These are phyloP conservation scores for Danio choprae DNA, from an alignment of 2,797 vertebrate species.

Conservation along the genomic window DNA sequence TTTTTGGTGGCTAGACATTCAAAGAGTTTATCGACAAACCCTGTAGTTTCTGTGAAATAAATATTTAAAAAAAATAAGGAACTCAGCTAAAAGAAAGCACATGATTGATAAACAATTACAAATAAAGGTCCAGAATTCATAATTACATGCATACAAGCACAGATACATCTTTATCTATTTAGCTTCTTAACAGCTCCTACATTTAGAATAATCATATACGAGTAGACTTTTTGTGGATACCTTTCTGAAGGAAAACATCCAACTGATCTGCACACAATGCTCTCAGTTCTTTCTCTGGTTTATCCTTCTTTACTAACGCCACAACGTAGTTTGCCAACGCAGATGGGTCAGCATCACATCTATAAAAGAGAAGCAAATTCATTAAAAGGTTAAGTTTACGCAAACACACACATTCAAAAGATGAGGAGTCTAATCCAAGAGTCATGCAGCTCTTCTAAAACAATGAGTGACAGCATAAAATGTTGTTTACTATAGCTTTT, in stretches of 20 bases:
- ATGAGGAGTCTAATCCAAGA: background rate
- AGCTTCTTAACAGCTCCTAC: background rate
- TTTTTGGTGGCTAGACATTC: constrained; percentile 95
- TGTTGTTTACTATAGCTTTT: background rate
- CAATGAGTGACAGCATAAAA: background rate
- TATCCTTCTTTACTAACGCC: constrained; percentile 98
- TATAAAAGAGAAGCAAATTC: constrained; percentile 51
- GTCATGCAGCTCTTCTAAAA: background rate
- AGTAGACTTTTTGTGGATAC: constrained; percentile 70
- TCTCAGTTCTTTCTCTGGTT: constrained; percentile 95
- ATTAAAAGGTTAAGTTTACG: background rate
- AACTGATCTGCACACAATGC: constrained; percentile 98
- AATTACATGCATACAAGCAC: background rate
- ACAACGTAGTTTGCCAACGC: constrained; percentile 98
- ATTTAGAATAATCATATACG: background rate
- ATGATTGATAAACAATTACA: background rate
- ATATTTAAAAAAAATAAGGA: constrained; percentile 41
- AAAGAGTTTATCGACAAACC: constrained; percentile 98
- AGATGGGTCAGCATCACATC: constrained; percentile 95
- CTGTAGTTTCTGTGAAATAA: constrained; percentile 88
- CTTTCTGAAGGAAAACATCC: constrained; percentile 99
- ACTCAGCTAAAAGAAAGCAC: background rate
- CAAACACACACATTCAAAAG: background rate
- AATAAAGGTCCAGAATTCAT: background rate
- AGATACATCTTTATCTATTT: background rate